Base-by-base conservation (phyloP, 2,797 vertebrate species). In the Sarcophilus harrisii region DNA sequence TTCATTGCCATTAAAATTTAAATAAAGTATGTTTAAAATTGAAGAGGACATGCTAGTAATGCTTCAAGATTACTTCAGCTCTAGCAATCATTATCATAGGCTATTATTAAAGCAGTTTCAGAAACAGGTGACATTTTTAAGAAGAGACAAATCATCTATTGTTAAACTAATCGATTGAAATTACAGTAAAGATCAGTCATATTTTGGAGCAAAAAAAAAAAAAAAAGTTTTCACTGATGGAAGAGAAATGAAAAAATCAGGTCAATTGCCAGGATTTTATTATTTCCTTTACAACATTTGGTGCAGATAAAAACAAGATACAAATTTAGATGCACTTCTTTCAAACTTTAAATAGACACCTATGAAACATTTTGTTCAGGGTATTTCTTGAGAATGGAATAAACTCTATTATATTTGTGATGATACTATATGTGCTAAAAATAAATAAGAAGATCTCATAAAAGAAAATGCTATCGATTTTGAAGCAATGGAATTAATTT, bases 1-100 rank as follows among this genome's bases (percentile, higher is more conserved):
- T 73, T 92, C 57, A 93, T 57, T 30, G 24, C 93, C 90, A 95
- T 59, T 54, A 58, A 92, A 91, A 94, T 95, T 91, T 95, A n/a
- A 91, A 94, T 93, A 94, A 38, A 95, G 29, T 9, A 57, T 92
- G 93, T 59, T 96, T 96, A 62, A 94, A 96, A 93, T 10, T 52
- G 10, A 58, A 95, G 90, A 92, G 29, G 58, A 91, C 95, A 91
- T 60, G 38, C 9, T 1, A 89, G 89, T 21, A 90, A 57, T 93
- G 27, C 92, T 92, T 95, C 92, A 91, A 29, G 62, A 93, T 29
- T 32, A 45, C 24, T 30, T 90, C 90, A 96, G 57, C 81, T 95
- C 58, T 73, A 59, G 32, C 38, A 92, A 21, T 96, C 57, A 21
- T 66, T 91, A 92, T 49, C 57, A 93, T 49, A 54, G 16, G 27